Base-by-base conservation (phyloP, 92 coral and sea anemone genomes). In the Paragorgia papillata region DNA sequence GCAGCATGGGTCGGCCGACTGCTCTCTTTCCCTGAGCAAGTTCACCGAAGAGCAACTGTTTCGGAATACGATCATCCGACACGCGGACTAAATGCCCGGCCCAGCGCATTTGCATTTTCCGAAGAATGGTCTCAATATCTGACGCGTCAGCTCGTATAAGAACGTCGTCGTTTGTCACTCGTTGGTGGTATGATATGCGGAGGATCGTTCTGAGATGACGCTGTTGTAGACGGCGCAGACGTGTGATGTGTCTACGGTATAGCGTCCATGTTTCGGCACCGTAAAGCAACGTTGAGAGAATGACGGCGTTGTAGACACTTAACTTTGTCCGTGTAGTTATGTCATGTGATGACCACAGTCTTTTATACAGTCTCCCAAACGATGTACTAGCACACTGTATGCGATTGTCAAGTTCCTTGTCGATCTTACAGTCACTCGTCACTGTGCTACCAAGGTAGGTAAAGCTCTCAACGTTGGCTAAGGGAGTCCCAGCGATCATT, bases 391-490 rank as follows among this genome's bases (percentile, higher is more conserved):
- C 62, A 54, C 69, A 67, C 57, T 57, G 61, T 20, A 81, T 81
- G 49, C 80, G 40, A 26, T 68, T 25, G 35, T 67, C 53, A 6
- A 71, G 57, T 73, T 81, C 73, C 31, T 49, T 81, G 71, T 81
- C 62, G 49, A 81, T 49, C 37, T 56, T 35, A 31, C 67, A 29
- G 48, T 40, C 69, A 70, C 33, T 55, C 40, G 80, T 67, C 66
- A 69, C 50, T 6, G 46, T 80, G 55, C 85, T 80, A 3, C 85
- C 80, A 29, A 70, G 79, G 71, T 70, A 80, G 17, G 29, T 70
- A 22, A 70, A 80, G 20, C 56, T 51, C 64, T 80, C 20, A 39
- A 70, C 80, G n/a, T 57, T 56, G 9, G 37, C 40, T 48, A 71
- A 33, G 21, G n/a, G 50, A 17, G n/a, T 70, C 65, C 79, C 71